Conservation (phyloP, 2,797 vertebrate species). For the Coranthus polyacanthus region DNA sequence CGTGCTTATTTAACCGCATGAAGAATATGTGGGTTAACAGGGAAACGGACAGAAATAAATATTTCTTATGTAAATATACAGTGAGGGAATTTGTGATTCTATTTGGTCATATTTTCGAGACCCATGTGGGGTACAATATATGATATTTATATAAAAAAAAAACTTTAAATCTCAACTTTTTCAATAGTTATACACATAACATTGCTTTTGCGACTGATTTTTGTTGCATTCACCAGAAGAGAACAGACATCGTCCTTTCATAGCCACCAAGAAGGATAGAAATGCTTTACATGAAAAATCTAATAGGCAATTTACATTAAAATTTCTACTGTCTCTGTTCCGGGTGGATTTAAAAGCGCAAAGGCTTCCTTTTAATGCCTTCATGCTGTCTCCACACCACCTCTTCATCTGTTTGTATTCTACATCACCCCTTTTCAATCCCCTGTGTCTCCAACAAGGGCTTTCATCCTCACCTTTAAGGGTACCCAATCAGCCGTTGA, state of each 20-base stretch:
- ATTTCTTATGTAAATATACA: slow-evolving; percentile 29
- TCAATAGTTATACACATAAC: too few relatives aligned
- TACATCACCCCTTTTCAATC: slow-evolving; percentile 67
- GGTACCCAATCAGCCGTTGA: slow-evolving; percentile 74
- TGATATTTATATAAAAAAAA: background rate
- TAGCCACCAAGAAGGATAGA: slow-evolving; percentile 74
- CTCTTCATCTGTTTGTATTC: slow-evolving; percentile 73
- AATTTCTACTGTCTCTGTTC: slow-evolving; percentile 83
- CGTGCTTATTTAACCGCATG: slow-evolving; percentile 1
- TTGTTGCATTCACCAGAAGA: slow-evolving; percentile 67
- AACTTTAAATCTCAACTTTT: too few relatives aligned
- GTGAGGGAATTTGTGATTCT: background rate
- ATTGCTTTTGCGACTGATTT: slow-evolving; percentile 62
- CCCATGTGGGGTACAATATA: background rate
- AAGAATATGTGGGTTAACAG: slow-evolving; percentile 18
- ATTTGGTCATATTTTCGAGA: slow-evolving; percentile 1
- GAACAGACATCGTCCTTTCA: slow-evolving; percentile 58
- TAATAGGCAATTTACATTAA: slow-evolving; percentile 88
- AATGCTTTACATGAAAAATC: slow-evolving; percentile 82
- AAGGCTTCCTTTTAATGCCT: slow-evolving; percentile 77
- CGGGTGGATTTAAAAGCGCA: slow-evolving; percentile 82
- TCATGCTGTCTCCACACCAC: slow-evolving; percentile 67
- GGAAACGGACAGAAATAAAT: slow-evolving; percentile 17
- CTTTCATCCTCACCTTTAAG: slow-evolving; percentile 83
- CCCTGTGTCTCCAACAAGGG: slow-evolving; percentile 68